Conservation (phyloP, 2,113 vertebrate species). For the Delphinapterus leucas region DNA sequence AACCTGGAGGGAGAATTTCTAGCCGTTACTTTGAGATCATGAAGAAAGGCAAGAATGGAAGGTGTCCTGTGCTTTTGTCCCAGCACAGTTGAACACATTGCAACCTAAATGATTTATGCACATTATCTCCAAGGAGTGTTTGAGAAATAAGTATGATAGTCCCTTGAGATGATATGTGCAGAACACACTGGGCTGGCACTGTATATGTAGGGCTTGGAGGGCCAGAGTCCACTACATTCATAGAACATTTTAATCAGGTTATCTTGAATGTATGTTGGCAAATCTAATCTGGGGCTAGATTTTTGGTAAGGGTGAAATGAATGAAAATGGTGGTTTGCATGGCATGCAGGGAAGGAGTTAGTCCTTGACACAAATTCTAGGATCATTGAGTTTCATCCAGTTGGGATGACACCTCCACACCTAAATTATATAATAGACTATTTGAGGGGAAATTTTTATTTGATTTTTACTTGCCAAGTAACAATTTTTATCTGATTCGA, state of each 20-base stretch:
- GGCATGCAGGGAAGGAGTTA: not conserved
- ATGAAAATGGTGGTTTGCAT: not conserved
- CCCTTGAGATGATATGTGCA: not conserved
- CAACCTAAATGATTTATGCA: not conserved
- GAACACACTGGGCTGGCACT: not conserved
- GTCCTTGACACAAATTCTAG: not conserved
- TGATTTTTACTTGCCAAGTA: not conserved
- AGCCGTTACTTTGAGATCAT: not conserved
- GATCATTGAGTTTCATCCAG: not conserved
- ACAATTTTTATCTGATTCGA: not conserved
- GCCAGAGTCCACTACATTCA: not conserved
- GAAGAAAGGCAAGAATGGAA: not conserved
- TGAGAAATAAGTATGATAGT: not conserved
- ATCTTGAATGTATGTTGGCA: not conserved
- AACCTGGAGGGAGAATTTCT: not conserved
- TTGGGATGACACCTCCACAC: not conserved
- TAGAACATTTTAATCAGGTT: not conserved
- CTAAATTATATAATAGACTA: not conserved
- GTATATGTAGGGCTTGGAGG: not conserved
- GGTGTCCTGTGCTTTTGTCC: not conserved
- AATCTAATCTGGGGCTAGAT: not conserved
- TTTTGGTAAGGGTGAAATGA: not conserved
- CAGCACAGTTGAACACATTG: not conserved
- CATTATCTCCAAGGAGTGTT: not conserved
- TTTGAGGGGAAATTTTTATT: not conserved